Base-by-base conservation (phyloP, 2,888 invertebrate genomes). In the Drosophila barbarae region DNA sequence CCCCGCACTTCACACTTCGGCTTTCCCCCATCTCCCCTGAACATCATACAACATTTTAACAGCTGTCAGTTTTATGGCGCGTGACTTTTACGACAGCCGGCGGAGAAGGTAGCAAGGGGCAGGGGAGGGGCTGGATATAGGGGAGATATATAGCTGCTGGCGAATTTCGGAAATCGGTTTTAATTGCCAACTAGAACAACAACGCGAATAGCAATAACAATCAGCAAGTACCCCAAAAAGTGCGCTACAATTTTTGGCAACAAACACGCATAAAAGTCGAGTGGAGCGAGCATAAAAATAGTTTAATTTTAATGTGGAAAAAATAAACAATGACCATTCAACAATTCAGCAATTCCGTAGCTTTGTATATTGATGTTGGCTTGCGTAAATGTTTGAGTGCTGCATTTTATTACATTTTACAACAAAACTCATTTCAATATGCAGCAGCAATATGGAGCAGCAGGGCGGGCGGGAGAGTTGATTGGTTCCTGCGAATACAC, bases 21-120 rank as follows among this genome's bases (percentile, higher is more conserved):
- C 7, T n/a, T 13, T 5, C 9, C 6, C 8, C 9, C 18, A 18
- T 13, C 4, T 26, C 21, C 8, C 47, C 39, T 2, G 34, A 63
- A 50, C 30, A 47, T 61, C 61, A 61, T 61, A 64, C 51, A 67
- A 74, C 83, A 84, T 81, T 79, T 84, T 82, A 82, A 69, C 82
- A 84, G 82, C 79, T 84, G 82, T 84, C 82, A 73, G 79, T 82
- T 84, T 81, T 84, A 81, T 81, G 79, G 82, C 73, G 79, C 79
- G 82, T 72, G 83, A 84, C 74, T 81, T 81, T 84, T 79, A 84
- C 79, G 84, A 84, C 84, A 84, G 71, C 78, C 60, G 67, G 21
- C 60, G 67, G 28, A n/a, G 46, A 38, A 41, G 51, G 44, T 50
- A 44, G n/a, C 28, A 3, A 10, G 26, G 7, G 30, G 34, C 12